These are phyloP conservation scores for Gryllus longicercus DNA, from an alignment of 2,888 invertebrate genomes.

Conservation along the genomic window DNA sequence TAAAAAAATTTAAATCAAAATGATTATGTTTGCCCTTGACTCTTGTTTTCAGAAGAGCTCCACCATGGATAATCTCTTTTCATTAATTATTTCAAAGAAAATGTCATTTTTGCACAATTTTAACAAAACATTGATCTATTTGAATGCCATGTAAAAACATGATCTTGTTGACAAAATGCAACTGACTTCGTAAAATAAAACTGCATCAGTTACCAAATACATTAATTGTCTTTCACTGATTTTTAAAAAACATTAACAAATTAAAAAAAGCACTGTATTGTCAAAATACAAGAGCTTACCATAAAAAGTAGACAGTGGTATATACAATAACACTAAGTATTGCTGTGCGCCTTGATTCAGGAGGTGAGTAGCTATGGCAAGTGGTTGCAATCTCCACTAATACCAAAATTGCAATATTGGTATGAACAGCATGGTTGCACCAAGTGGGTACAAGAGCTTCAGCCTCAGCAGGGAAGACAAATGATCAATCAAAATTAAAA, in stretches of 20 bases:
- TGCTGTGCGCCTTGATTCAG: background rate
- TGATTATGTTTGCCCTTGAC: too few relatives aligned
- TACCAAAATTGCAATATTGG: background rate
- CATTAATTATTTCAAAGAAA: too few relatives aligned
- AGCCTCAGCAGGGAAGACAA: background rate
- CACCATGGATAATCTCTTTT: too few relatives aligned
- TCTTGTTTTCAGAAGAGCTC: too few relatives aligned
- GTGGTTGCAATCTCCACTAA: background rate
- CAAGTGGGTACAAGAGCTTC: background rate
- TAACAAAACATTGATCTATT: too few relatives aligned
- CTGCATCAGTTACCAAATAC: too few relatives aligned
- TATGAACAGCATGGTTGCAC: constrained; percentile 20
- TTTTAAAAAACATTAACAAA: background rate
- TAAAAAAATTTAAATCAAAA: too few relatives aligned
- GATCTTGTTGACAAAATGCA: too few relatives aligned
- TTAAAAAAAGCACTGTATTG: background rate
- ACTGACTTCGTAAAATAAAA: too few relatives aligned
- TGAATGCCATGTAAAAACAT: too few relatives aligned
- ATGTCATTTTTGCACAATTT: too few relatives aligned
- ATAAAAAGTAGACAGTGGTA: background rate
- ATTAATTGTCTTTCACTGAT: too few relatives aligned
- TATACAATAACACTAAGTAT: background rate
- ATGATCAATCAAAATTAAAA: background rate
- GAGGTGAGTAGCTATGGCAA: background rate
- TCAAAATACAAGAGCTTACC: background rate